Conservation (phyloP, 2,113 vertebrate species). For the pig (Sus scrofa) region DNA sequence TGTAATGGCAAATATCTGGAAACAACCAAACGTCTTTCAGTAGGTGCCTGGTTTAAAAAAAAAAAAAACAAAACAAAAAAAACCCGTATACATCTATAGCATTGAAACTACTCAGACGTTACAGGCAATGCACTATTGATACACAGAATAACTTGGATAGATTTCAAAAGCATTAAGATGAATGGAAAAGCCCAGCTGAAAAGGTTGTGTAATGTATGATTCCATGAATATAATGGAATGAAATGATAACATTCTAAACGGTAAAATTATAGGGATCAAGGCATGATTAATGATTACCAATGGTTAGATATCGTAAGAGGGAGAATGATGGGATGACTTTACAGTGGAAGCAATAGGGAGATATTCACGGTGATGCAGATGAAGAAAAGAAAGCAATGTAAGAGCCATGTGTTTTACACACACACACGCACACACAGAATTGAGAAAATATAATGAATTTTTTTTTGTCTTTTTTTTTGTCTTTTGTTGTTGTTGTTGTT, state of each 20-base stretch:
- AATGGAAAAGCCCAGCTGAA: neutral
- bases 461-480: no score
- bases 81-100: neutral
- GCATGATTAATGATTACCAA: neutral
- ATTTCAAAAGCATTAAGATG: conserved; percentile 5
- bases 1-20: conserved; percentile 9
- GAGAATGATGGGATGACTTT: neutral
- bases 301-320: neutral
- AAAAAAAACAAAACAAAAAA: conserved; percentile 13
- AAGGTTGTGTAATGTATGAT: neutral
- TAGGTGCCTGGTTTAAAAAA: neutral
- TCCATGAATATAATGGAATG: neutral
- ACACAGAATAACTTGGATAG: neutral
- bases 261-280: neutral
- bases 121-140: neutral
- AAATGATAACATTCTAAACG: neutral
- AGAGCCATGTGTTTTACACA: neutral
- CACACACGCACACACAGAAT: neutral
- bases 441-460: neutral
- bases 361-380: neutral
- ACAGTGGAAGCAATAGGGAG: neutral
- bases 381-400: neutral
- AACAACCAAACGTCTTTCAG: neutral
- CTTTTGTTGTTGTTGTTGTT: no score
- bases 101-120: neutral